Conservation (phyloP, 2,113 vertebrate genomes). For the Terrapene triunguis region DNA sequence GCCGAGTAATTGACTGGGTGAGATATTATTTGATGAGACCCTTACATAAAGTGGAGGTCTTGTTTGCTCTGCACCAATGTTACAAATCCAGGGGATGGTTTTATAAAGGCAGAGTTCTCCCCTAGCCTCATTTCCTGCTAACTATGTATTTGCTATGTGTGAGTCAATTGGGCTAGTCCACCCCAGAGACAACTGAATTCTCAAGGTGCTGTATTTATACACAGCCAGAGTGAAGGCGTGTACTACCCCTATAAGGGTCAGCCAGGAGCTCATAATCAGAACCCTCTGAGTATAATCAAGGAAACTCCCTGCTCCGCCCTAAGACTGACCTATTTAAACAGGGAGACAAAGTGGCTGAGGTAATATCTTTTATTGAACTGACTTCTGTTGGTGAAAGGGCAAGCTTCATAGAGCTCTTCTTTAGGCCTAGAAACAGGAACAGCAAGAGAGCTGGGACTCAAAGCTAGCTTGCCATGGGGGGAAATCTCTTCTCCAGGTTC, state of each 20-base stretch:
- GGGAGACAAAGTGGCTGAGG: not conserved
- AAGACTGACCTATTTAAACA: not conserved
- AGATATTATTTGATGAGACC: not conserved
- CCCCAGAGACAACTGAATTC: not conserved
- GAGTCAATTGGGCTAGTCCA: not conserved
- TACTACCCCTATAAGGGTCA: not conserved
- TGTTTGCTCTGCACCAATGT: not conserved
- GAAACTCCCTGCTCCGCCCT: not conserved
- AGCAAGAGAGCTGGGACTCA: not conserved
- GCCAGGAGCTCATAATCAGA: not conserved
- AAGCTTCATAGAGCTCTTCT: not conserved
- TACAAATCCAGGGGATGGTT: not conserved
- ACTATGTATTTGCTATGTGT: not conserved
- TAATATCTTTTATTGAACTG: not conserved
- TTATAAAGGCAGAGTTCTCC: not conserved
- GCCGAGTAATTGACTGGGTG: not conserved
- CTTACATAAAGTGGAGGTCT: not conserved
- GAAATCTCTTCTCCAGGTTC: no score
- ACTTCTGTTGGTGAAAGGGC: not conserved
- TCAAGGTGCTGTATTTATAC: not conserved
- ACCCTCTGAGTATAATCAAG: not conserved
- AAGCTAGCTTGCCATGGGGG: not conserved
- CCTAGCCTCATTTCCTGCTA: fast-evolving
- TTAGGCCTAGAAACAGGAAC: not conserved
- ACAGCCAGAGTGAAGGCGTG: not conserved